Evolutionary conservation across 1,140 invertebrate species (phyloP).

Genomic region (Diorhabda sublineata): DNA sequence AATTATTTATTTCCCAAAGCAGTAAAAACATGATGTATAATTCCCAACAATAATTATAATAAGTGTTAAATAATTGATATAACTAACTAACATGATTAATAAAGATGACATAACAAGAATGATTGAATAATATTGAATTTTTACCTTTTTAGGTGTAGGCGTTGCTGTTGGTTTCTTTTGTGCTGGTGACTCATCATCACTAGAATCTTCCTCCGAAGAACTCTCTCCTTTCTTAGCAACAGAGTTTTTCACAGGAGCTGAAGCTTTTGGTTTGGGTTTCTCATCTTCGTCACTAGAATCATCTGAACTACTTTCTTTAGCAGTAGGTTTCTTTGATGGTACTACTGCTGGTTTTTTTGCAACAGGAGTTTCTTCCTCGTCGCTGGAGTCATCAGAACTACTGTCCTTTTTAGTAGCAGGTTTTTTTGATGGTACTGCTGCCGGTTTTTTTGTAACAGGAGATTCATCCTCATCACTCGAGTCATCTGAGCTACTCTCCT

Average conservation of each 20-base stretch:
- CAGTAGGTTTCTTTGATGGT: constrained; percentile 14
- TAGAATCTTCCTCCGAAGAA: constrained; percentile 36
- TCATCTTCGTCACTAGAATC: constrained; percentile 32
- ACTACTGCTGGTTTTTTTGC: constrained; percentile 4
- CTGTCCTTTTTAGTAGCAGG: constrained; percentile 19
- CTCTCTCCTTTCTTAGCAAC: constrained; percentile 32
- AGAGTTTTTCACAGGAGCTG: constrained; percentile 7
- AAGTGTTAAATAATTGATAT: no score
- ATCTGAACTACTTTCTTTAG: constrained; percentile 34
- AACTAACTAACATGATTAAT: not conserved
- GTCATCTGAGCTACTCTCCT: constrained; percentile 36
- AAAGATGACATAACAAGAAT: not conserved
- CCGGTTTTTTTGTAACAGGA: constrained; percentile 16
- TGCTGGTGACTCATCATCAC: not conserved
- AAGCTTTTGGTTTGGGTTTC: constrained; percentile 9
- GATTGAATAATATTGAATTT: not conserved
- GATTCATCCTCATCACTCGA: constrained; percentile 34
- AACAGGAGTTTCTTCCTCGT: constrained; percentile 22
- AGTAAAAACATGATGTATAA: no score
- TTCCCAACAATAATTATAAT: no score
- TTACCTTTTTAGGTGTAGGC: not conserved
- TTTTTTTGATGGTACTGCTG: constrained; percentile 18
- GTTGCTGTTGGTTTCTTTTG: not conserved
- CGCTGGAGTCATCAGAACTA: constrained; percentile 21
- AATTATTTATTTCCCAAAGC: no score